These are phyloP conservation scores for Malurus splendens DNA, from an alignment of 2,797 vertebrate species.

Conservation along the genomic window DNA sequence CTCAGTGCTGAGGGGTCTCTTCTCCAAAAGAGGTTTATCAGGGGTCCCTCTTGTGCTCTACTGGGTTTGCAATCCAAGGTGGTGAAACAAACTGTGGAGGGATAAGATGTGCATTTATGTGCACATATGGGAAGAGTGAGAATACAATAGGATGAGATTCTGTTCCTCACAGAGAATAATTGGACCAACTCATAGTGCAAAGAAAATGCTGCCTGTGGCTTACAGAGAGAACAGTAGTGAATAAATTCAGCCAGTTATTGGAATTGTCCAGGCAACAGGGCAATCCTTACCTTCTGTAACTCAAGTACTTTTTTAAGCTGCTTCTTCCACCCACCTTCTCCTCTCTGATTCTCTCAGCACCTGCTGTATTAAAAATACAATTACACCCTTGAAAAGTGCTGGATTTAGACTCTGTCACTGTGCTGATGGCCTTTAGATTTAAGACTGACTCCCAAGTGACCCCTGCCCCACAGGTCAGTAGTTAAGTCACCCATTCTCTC, in stretches of 20 bases:
- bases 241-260: not conserved
- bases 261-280: not conserved
- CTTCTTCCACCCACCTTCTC: not conserved
- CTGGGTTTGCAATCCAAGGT: not conserved
- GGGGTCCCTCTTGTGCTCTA: not conserved
- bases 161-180: not conserved
- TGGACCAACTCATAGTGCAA: not conserved
- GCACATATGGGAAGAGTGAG: not conserved
- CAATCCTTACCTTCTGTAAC: not conserved
- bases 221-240: not conserved
- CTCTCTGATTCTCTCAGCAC: slow-evolving; percentile 38
- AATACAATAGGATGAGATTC: not conserved
- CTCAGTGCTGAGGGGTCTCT: rapidly evolving
- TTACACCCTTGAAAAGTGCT: not conserved
- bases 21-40: not conserved
- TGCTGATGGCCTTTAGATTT: slow-evolving; percentile 50
- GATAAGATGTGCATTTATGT: not conserved
- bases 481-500: slow-evolving; percentile 85
- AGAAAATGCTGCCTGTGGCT: not conserved
- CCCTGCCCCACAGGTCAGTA: slow-evolving; percentile 80
- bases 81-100: not conserved
- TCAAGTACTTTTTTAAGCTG: not conserved
- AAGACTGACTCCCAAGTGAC: slow-evolving; percentile 70
- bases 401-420: slow-evolving; percentile 47
- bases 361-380: slow-evolving; percentile 66